Evolutionary conservation across 1,140 invertebrate species (phyloP).

Genomic region (Antheraea pernyi): DNA sequence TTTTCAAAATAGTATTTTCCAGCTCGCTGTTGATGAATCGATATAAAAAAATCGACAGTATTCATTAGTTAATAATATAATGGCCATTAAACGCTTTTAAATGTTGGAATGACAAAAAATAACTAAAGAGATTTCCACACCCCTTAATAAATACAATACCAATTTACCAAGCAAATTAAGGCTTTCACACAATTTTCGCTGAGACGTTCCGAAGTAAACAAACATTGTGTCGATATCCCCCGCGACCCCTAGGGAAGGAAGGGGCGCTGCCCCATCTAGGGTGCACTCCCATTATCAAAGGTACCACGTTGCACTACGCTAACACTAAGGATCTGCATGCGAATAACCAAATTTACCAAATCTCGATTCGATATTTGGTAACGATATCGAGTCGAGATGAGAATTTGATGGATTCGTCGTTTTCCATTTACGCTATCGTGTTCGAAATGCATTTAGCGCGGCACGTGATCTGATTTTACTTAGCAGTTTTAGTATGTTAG

Average conservation of each 20-base stretch:
- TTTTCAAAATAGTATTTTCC: too few species aligned
- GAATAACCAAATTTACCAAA: slow-evolving; percentile 46
- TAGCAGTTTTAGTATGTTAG: background rate
- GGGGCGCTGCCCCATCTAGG: slow-evolving; percentile 14
- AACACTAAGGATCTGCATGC: slow-evolving; percentile 38
- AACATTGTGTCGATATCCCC: slow-evolving; percentile 17
- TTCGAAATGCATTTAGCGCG: slow-evolving; percentile 31
- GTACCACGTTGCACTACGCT: slow-evolving; percentile 34
- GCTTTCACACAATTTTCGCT: slow-evolving; percentile 27
- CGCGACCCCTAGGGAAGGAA: slow-evolving; percentile 13
- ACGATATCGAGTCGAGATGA: slow-evolving; percentile 32
- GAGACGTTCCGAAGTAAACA: slow-evolving; percentile 32
- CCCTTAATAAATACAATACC: slow-evolving; percentile 2
- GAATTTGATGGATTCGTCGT: slow-evolving; percentile 32
- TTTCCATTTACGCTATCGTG: slow-evolving; percentile 35
- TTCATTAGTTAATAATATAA: too few species aligned
- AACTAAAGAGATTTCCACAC: background rate
- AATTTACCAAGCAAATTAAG: slow-evolving; percentile 28
- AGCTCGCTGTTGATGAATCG: too few species aligned
- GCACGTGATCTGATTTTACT: slow-evolving; percentile 26
- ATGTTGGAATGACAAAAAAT: background rate
- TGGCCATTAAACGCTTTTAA: too few species aligned
- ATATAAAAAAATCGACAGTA: too few species aligned
- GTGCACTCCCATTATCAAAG: slow-evolving; percentile 28
- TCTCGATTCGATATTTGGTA: slow-evolving; percentile 38